Conservation (phyloP, 2,888 invertebrate species). For the Carcina quercana region DNA sequence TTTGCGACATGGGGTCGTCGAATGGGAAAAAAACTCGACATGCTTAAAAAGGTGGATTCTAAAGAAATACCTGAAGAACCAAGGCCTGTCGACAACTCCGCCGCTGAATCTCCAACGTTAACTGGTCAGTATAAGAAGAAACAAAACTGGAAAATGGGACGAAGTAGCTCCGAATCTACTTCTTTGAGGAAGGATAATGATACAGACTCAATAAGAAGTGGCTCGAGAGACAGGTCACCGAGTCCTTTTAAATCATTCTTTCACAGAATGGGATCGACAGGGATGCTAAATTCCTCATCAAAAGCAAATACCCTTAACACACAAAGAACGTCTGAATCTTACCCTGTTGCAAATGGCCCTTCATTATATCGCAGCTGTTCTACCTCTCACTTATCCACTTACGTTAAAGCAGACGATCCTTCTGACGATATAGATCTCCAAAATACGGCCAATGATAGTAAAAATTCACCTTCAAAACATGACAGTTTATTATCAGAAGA, state of each 20-base stretch:
- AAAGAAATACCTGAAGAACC: conserved; percentile 68
- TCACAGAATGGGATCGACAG: conserved; percentile 84
- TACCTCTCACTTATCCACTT: conserved; percentile 83
- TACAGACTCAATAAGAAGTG: conserved; percentile 62
- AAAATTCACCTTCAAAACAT: conserved; percentile 50
- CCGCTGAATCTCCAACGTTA: conserved; percentile 45
- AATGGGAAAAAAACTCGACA: conserved; percentile 85
- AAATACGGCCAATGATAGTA: conserved; percentile 52
- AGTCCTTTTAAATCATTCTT: conserved; percentile 83
- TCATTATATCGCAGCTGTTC: conserved; percentile 84
- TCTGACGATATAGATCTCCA: conserved; percentile 84
- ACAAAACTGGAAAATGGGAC: conserved; percentile 75
- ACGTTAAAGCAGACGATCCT: conserved; percentile 86
- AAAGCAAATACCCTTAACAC: conserved; percentile 61
- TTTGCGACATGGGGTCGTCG: conserved; percentile 84
- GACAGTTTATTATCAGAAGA: conserved; percentile 46
- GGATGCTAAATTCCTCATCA: conserved; percentile 77
- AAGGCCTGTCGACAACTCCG: conserved; percentile 36
- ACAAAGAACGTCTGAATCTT: conserved; percentile 47
- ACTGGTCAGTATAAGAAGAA: conserved; percentile 70
- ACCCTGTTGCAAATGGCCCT: conserved; percentile 57
- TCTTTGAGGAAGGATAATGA: conserved; percentile 62
- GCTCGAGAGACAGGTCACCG: conserved; percentile 71
- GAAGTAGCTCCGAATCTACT: conserved; percentile 64
- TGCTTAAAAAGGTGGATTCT: conserved; percentile 78